Percentiles rank a stretch among this genome's conserved stretches.
Conservation (phyloP, 2,113 vertebrate species). For the Seriola quinqueradiata region DNA sequence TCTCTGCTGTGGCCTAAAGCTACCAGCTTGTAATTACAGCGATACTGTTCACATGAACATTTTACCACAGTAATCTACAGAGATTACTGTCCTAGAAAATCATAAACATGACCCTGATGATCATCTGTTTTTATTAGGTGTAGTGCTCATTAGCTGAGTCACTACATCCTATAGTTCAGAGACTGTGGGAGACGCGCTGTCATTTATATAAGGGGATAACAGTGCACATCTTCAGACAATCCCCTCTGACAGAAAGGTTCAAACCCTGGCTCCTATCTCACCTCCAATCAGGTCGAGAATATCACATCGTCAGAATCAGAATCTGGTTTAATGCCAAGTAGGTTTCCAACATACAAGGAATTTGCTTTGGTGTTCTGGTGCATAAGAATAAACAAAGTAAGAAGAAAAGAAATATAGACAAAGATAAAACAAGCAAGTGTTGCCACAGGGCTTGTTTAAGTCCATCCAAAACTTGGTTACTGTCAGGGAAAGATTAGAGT, state of each 20-base stretch:
- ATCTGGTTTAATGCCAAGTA: no score
- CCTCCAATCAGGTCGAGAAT: background rate
- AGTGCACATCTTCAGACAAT: background rate
- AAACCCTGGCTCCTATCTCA: background rate
- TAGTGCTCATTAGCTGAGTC: background rate
- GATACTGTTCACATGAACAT: background rate
- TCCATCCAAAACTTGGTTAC: no score
- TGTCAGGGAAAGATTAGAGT: background rate
- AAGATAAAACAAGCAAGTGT: no score
- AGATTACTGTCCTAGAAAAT: background rate
- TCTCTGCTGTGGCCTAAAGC: background rate
- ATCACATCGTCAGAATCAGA: no score
- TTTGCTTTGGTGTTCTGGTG: no score
- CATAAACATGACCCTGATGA: background rate
- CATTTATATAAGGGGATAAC: background rate
- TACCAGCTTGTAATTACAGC: background rate
- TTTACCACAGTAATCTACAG: background rate
- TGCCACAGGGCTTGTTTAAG: no score
- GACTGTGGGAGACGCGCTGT: no score
- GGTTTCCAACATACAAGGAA: no score
- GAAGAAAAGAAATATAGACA: no score
- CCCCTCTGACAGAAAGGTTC: background rate
- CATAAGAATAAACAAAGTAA: no score
- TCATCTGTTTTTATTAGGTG: background rate
- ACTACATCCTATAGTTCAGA: background rate